Percentiles rank a stretch among this genome's conserved stretches.
phyloP scores from a whole-genome alignment of 2,113 vertebrate genomes.

The Dipodomys spectabilis region DNA sequence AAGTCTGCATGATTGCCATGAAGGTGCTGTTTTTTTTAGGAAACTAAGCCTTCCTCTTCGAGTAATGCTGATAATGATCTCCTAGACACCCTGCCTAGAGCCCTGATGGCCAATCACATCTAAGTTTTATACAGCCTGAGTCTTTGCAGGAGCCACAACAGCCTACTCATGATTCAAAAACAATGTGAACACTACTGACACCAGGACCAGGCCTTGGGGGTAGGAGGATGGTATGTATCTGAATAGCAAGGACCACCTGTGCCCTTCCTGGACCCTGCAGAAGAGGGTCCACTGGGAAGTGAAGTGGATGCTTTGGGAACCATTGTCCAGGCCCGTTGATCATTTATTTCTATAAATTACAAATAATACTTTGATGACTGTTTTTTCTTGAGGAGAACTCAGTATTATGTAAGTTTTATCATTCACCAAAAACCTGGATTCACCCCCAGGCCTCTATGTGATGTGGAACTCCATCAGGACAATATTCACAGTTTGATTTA shows the following conservation, averaged over 20 bases:
- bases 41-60: not conserved
- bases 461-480: not conserved
- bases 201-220: not conserved
- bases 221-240: not conserved
- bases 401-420: not conserved
- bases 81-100: not conserved
- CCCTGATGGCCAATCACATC: not conserved
- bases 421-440: not conserved
- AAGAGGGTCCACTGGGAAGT: not conserved
- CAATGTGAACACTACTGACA: not conserved
- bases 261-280: not conserved
- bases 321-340: not conserved
- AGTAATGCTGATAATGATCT: not conserved
- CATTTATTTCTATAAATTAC: not conserved
- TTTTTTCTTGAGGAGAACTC: not conserved
- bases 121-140: not conserved
- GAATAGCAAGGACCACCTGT: no score
- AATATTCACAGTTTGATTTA: not conserved
- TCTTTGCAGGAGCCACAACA: not conserved
- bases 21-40: not conserved
- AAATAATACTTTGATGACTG: not conserved
- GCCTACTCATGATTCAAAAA: not conserved
- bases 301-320: not conserved
- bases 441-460: not conserved
- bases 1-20: not conserved